Evolutionary conservation across 2,888 invertebrate genomes (phyloP).

Genomic region (Megastigmus dorsalis): DNA sequence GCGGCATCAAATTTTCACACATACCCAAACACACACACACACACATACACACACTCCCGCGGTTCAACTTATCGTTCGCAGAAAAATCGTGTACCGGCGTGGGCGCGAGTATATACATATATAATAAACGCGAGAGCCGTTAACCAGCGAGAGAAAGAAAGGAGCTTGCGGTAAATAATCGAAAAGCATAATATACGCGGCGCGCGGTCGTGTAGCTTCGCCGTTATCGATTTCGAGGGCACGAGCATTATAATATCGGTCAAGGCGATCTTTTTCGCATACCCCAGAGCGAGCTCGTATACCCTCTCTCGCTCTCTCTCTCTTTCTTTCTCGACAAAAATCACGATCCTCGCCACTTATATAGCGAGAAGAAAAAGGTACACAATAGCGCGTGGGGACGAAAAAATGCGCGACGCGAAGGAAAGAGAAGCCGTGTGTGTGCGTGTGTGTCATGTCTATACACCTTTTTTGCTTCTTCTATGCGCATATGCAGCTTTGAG

Average conservation of each 20-base stretch:
- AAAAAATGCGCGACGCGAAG: not conserved
- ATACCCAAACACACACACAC: too few relatives aligned
- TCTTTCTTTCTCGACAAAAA: not conserved
- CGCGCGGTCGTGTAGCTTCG: not conserved
- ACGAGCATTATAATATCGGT: slow-evolving; percentile 45
- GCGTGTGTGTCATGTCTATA: too few relatives aligned
- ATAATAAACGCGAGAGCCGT: too few relatives aligned
- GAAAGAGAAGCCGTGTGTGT: too few relatives aligned
- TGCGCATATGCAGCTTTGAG: too few relatives aligned
- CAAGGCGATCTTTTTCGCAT: slow-evolving; percentile 52
- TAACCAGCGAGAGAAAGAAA: slow-evolving; percentile 22
- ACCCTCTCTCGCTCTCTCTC: not conserved
- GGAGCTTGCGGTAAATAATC: slow-evolving; percentile 51
- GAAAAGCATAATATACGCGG: slow-evolving; percentile 19
- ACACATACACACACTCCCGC: too few relatives aligned
- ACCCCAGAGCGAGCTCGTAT: too few relatives aligned
- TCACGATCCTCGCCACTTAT: too few relatives aligned
- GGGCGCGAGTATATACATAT: not conserved
- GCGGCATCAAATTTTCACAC: too few relatives aligned
- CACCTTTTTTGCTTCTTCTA: too few relatives aligned
- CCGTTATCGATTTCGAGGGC: slow-evolving; percentile 43
- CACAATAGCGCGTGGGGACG: not conserved
- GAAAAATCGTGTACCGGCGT: slow-evolving; percentile 4
- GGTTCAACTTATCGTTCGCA: not conserved
- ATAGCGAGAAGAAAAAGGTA: too few relatives aligned